Conservation (phyloP, 2,113 vertebrate species). For the Gobio gobio region DNA sequence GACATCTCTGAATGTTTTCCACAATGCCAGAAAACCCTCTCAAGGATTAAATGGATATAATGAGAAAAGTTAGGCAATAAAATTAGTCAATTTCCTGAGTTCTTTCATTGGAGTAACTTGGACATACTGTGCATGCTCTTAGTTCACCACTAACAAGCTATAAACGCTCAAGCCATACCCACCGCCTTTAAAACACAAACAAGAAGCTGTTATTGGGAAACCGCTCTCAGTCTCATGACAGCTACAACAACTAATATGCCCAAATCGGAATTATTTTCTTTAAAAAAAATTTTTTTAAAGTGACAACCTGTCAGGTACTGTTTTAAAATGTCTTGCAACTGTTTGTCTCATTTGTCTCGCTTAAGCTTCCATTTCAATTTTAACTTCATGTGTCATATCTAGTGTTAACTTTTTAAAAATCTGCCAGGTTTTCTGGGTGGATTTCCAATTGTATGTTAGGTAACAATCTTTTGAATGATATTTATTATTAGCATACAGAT, state of each 20-base stretch:
- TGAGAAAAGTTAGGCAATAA: background rate
- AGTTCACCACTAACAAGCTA: background rate
- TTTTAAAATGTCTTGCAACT: background rate
- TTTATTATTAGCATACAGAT: background rate
- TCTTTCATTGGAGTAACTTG: background rate
- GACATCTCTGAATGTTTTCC: background rate
- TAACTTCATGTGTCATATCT: too few species aligned
- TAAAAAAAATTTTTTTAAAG: background rate
- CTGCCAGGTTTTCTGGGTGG: background rate
- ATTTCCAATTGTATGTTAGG: background rate
- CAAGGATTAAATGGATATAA: background rate
- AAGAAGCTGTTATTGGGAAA: background rate
- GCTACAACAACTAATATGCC: background rate
- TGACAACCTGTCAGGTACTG: background rate
- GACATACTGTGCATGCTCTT: background rate
- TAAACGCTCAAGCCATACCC: conserved; percentile 8
- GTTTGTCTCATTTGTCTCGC: background rate
- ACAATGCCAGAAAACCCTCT: background rate
- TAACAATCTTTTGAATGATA: background rate
- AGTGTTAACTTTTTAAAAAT: background rate
- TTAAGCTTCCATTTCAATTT: too few species aligned
- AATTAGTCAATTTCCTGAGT: background rate
- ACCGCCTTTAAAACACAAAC: background rate
- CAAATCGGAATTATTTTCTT: background rate
- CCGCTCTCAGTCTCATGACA: background rate